These are phyloP conservation scores for Balanococcus diminutus DNA, from an alignment of 2,888 invertebrate species.

Conservation along the genomic window DNA sequence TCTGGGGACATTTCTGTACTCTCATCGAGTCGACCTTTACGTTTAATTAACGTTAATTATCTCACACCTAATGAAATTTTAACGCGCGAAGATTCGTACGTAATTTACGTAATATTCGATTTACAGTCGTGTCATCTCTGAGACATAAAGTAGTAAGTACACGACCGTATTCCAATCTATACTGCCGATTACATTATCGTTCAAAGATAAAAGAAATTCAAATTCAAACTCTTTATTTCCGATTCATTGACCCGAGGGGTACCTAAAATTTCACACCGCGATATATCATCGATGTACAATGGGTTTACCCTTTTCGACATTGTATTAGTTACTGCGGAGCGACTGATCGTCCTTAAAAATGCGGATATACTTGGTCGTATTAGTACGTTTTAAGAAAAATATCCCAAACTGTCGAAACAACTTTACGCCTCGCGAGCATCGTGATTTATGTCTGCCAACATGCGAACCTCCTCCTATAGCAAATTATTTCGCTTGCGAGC, in stretches of 20 bases:
- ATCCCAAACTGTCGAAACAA: conserved; percentile 11
- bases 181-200: background rate
- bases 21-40: background rate
- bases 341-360: background rate
- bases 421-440: background rate
- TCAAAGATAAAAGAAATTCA: conserved; percentile 13
- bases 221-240: conserved; percentile 23
- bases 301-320: background rate
- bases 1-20: background rate
- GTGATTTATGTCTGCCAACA: conserved; percentile 18
- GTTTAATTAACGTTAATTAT: background rate
- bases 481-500: background rate
- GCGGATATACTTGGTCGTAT: background rate
- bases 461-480: background rate
- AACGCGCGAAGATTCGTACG: too few species aligned
- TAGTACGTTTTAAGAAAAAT: background rate
- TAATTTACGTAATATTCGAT: background rate
- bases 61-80: background rate
- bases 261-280: background rate
- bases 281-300: background rate
- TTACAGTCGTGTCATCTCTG: background rate
- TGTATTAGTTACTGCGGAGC: background rate
- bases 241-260: conserved; percentile 9
- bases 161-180: background rate
- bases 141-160: too few species aligned